phyloP scores from a whole-genome alignment of 2,113 vertebrate genomes.

The Stomatorhinus ivindoensis region DNA sequence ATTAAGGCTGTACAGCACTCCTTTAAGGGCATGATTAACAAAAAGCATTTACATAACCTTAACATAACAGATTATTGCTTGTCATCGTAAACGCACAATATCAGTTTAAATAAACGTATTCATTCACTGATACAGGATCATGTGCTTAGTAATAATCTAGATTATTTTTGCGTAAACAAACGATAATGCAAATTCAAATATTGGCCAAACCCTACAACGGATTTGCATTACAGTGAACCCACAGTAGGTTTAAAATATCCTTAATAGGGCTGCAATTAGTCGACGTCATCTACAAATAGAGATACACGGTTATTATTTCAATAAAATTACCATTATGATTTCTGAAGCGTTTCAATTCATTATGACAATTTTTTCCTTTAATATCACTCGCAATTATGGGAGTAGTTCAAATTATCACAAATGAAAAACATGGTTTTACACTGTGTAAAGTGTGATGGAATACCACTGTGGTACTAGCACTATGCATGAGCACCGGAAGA shows the following conservation, averaged over 20 bases:
- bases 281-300: no score
- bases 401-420: no score
- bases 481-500: no score
- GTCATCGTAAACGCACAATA: neutral
- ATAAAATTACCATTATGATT: no score
- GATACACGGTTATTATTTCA: no score
- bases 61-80: neutral
- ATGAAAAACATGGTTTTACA: no score
- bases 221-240: neutral
- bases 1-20: neutral
- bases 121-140: neutral
- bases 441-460: no score
- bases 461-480: no score
- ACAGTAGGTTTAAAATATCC: neutral
- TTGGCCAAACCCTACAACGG: neutral
- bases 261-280: neutral
- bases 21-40: neutral
- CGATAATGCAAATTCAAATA: neutral
- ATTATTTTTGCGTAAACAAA: neutral
- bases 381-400: no score
- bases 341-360: no score
- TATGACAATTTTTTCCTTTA: no score
- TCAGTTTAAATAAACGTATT: no score
- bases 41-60: neutral
- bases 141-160: neutral